Evolutionary conservation across 2,888 invertebrate species (phyloP), one percentile per base, ranked within the genome.

Genomic region (Erebia aethiops): DNA sequence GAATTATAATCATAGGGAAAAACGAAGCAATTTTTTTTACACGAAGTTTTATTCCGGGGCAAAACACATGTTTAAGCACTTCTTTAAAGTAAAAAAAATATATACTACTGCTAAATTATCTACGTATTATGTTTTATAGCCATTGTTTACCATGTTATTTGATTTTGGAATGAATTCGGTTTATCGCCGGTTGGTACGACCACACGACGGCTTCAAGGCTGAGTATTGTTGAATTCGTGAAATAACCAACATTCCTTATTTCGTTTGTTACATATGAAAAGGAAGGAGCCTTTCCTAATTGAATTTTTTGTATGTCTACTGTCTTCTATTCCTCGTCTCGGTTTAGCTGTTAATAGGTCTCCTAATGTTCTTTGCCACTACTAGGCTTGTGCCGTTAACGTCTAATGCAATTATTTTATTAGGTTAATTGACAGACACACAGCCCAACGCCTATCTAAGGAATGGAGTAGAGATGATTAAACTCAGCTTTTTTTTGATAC

Each of bases 131-230:
- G 41, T 60, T 60, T 60, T 60, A 60, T 60, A 9, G 46, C 13
- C 46, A 46, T 13, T 21, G 18, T 61, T 14, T 46, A 13, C 18
- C 18, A 16, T 16, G 46, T 18, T 62, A 11, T 43, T 43, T 43
- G 43, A 41, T 41, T 60, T 46, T 16, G 14, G 18, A 62, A 46
- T 49, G 21, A 49, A 62, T 49, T 62, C 62, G 62, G 46, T 49
- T 49, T 21, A 21, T 46, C 46, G 21, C 46, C 1, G 62, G 21
- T 8, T 62, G 62, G 62, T 62, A 62, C 62, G 21, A 46, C 16
- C 43, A 43, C 16, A 61, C 14, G 49, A 49, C 46, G 8, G 1
- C 49, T 62, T 21, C 21, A 49, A 62, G 49, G 46, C 61, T 46
- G 18, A 13, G 61, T 16, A 41, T 41, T 60, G 41, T 16, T 10